These are phyloP conservation scores for Ceyx melanurus DNA, from an alignment of 2,113 vertebrate genomes.

Conservation along the genomic window DNA sequence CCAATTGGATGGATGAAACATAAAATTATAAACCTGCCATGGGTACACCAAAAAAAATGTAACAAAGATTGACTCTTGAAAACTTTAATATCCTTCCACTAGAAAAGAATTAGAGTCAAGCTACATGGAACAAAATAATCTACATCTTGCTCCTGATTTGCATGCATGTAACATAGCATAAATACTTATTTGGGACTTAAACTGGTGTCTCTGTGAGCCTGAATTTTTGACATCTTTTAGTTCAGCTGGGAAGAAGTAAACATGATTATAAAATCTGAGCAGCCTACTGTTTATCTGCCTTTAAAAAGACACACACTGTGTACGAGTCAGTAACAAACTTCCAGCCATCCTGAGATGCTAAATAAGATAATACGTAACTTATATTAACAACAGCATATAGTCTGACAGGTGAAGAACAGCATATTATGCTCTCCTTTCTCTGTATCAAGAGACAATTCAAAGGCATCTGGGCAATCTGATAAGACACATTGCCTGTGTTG, in stretches of 20 bases:
- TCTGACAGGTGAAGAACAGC: background rate
- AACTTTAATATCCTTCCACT: conserved; percentile 16
- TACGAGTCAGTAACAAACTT: conserved; percentile 6
- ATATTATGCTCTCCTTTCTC: background rate
- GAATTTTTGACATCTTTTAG: conserved; percentile 18
- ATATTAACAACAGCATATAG: background rate
- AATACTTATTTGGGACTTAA: conserved; percentile 1
- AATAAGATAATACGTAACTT: background rate
- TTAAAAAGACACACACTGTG: conserved; percentile 11
- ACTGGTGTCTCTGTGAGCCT: background rate
- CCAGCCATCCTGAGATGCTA: background rate
- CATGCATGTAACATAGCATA: background rate
- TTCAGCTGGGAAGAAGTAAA: conserved; percentile 46
- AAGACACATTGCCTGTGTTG: background rate
- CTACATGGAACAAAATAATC: conserved; percentile 29
- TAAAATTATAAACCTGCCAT: conserved; percentile 12
- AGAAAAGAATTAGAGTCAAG: conserved; percentile 29
- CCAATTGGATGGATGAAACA: conserved; percentile 28
- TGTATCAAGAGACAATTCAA: background rate
- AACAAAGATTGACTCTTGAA: conserved; percentile 23
- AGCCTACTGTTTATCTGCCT: conserved; percentile 22
- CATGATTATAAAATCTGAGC: conserved; percentile 35
- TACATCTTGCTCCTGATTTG: conserved; percentile 31
- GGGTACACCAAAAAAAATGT: conserved; percentile 2
- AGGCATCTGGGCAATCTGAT: background rate